Base-by-base conservation (phyloP, 1,140 invertebrate genomes). In the Magallana angulata region DNA sequence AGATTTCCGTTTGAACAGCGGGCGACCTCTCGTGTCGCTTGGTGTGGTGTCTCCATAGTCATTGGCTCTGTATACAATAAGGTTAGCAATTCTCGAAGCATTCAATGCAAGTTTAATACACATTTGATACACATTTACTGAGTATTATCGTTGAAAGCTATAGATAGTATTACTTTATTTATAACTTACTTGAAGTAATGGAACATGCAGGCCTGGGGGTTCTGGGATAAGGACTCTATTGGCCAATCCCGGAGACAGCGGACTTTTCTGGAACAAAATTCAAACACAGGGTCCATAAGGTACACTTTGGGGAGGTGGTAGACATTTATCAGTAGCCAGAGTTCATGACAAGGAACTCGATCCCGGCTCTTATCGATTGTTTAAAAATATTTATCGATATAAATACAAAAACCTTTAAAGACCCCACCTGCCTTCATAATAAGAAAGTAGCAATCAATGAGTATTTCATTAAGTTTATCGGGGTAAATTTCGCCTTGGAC, bases 161-260 rank as follows among this genome's bases (percentile, higher is more conserved):
- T 30, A 12, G 7, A 8, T 1, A 11, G 9, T 24, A 76, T 2
- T 30, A 24, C 12, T 12, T 7, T 30, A 11, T 12, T 76, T 76
- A 76, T 12, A 1, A 91, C 90, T 92, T 90, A 93, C 93, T 91
- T 90, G 89, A 93, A 94, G 83, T 92, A 93, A 89, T 93, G 93
- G 82, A 93, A 93, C 82, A 92, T 87, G 64, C 91, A 91, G 1
- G 90, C 88, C 59, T 92, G 89, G 4, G 91, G 90, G 71, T 92
- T 91, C 6, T 86, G 76, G 12, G 85, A 57, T 68, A 93, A 86
- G 30, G 85, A 83, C 36, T 93, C 90, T 14, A 94, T 80, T 9
- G 93, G 93, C 91, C 91, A 94, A 24, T 92, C 86, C 56, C 90
- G 88, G 57, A 93, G 87, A 85, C 92, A 94, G 1, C 84, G 59